Conservation (phyloP, 1,140 invertebrate genomes). For the Pygmarrhopalites habei region DNA sequence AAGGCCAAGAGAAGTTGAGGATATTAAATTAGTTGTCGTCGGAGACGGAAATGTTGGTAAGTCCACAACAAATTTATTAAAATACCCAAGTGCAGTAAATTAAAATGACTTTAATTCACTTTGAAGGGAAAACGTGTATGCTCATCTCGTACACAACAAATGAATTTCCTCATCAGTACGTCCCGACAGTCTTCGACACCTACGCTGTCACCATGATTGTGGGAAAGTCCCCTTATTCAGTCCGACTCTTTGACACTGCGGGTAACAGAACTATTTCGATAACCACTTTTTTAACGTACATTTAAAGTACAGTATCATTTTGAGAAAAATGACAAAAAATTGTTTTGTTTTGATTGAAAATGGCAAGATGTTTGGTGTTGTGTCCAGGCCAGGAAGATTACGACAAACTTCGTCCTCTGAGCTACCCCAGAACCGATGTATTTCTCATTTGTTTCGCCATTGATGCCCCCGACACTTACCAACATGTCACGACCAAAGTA, state of each 20-base stretch:
- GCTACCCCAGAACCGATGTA: conserved; percentile 50
- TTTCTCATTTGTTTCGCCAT: conserved; percentile 45
- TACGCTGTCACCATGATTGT: background rate
- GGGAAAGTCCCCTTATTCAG: background rate
- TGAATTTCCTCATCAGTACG: background rate
- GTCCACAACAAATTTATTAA: too few species aligned
- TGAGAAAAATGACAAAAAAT: too few species aligned
- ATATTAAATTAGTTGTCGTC: background rate
- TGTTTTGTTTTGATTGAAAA: too few species aligned
- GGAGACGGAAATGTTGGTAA: conserved; percentile 3
- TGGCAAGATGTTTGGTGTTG: too few species aligned
- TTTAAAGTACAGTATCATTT: too few species aligned
- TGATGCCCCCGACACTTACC: background rate
- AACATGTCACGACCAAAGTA: conserved; percentile 13
- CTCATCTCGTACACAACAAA: conserved; percentile 7
- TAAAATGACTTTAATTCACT: too few species aligned
- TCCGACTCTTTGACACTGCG: conserved; percentile 1
- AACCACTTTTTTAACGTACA: too few species aligned
- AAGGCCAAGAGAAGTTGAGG: background rate
- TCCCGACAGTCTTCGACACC: conserved; percentile 7
- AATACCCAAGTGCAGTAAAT: too few species aligned
- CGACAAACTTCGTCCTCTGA: conserved; percentile 47
- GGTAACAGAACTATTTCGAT: too few species aligned
- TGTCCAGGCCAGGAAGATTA: conserved; percentile 39
- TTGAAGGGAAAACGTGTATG: conserved; percentile 6